phyloP scores from a whole-genome alignment of 2,888 invertebrate species.

The Tiliacea citrago region DNA sequence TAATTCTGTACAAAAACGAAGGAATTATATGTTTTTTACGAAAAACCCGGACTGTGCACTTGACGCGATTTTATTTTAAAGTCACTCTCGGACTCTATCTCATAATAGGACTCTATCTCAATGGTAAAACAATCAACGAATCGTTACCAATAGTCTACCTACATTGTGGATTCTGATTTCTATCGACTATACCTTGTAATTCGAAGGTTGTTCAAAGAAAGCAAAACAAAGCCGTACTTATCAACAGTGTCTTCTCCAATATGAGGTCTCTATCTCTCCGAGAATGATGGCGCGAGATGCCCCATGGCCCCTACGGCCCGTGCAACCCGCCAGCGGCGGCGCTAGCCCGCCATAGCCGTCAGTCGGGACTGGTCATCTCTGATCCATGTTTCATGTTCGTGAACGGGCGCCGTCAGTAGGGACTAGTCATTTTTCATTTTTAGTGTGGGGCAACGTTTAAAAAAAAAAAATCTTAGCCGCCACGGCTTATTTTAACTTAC shows the following conservation, averaged over 20 bases:
- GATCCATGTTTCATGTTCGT: too few relatives aligned
- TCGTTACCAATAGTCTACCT: not conserved
- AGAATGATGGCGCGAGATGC: conserved; percentile 40
- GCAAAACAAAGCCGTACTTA: conserved; percentile 12
- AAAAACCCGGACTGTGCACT: not conserved
- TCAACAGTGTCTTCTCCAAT: not conserved
- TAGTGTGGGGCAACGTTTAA: too few relatives aligned
- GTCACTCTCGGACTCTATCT: not conserved
- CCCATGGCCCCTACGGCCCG: conserved; percentile 28
- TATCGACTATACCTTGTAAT: not conserved
- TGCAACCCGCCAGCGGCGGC: conserved; percentile 25
- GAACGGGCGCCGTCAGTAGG: too few relatives aligned
- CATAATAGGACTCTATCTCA: too few relatives aligned
- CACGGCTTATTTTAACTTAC: too few relatives aligned
- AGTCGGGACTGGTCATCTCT: too few relatives aligned
- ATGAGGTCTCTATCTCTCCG: conserved; percentile 30
- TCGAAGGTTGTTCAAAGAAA: not conserved
- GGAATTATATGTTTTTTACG: too few relatives aligned
- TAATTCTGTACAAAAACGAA: too few relatives aligned
- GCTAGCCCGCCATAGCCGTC: too few relatives aligned
- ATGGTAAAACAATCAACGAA: not conserved
- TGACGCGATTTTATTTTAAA: not conserved
- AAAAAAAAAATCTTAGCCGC: too few relatives aligned
- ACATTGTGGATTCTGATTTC: not conserved
- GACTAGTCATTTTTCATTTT: too few relatives aligned